Percentiles rank a stretch among this genome's conserved stretches.
phyloP scores from a whole-genome alignment of 2,888 invertebrate species.

The Pegoplata infirma region DNA sequence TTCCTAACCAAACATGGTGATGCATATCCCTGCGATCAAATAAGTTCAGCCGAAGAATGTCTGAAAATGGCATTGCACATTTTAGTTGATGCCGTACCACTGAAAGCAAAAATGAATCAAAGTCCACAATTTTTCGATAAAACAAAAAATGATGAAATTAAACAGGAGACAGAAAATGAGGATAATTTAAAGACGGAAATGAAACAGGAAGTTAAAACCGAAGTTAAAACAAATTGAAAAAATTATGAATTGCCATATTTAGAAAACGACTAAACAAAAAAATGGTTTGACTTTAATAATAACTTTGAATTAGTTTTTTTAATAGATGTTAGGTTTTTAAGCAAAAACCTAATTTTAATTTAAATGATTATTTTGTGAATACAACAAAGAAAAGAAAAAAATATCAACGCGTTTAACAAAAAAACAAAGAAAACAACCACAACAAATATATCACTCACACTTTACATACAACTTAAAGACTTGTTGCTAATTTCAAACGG shows the following conservation, averaged over 20 bases:
- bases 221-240: constrained; percentile 48
- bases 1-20: constrained; percentile 72
- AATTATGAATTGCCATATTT: constrained; percentile 40
- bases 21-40: constrained; percentile 75
- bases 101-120: constrained; percentile 75
- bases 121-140: constrained; percentile 31
- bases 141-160: constrained; percentile 23
- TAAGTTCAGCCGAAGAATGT: constrained; percentile 76
- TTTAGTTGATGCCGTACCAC: constrained; percentile 75
- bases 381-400: constrained; percentile 9
- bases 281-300: constrained; percentile 44
- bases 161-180: constrained; percentile 38
- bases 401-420: constrained; percentile 31
- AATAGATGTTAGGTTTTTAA: constrained; percentile 36
- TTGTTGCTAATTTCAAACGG: constrained; percentile 3
- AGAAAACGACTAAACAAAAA: constrained; percentile 17
- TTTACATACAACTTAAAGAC: constrained; percentile 20
- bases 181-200: constrained; percentile 39
- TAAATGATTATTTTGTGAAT: constrained; percentile 45
- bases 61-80: constrained; percentile 77
- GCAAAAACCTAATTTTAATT: constrained; percentile 31
- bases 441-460: constrained; percentile 46
- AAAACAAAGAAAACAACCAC: too few relatives aligned
- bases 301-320: constrained; percentile 29
- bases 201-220: constrained; percentile 36